A percentile compares a stretch with the other conserved stretches of the same genome.
Evolutionary conservation across 2,797 vertebrate genomes (phyloP).

Genomic region (Harpagifer antarcticus): DNA sequence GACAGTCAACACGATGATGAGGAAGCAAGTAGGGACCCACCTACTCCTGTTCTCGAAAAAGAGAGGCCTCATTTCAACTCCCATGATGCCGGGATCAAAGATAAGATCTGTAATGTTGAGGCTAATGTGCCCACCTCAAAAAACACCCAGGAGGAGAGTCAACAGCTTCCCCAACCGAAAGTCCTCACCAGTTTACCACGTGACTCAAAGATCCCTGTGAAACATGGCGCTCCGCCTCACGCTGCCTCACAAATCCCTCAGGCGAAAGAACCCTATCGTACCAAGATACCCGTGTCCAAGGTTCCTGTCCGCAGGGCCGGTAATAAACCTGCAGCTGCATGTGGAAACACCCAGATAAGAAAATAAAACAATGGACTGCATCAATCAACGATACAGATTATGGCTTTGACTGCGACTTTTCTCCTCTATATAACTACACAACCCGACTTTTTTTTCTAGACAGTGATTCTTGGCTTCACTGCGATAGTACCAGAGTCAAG

Average conservation of each 20-base stretch:
- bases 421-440: constrained; percentile 25
- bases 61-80: constrained; percentile 80
- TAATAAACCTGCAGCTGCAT: constrained; percentile 84
- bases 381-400: constrained; percentile 20
- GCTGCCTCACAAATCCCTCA: constrained; percentile 82
- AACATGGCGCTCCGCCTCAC: constrained; percentile 84
- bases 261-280: constrained; percentile 90
- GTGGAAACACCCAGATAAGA: constrained; percentile 79
- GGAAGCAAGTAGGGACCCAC: constrained; percentile 88
- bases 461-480: constrained; percentile 56
- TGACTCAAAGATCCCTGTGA: constrained; percentile 97
- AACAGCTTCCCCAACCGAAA: constrained; percentile 82
- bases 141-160: constrained; percentile 84
- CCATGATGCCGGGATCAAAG: constrained; percentile 87
- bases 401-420: constrained; percentile 48
- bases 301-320: constrained; percentile 92
- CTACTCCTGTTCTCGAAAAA: constrained; percentile 87
- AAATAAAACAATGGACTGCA: constrained; percentile 83
- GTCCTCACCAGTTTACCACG: constrained; percentile 84
- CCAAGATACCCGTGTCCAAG: constrained; percentile 97
- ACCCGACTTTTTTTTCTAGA: constrained; percentile 47
- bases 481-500: constrained; percentile 54
- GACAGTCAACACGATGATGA: constrained; percentile 87
- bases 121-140: constrained; percentile 55
- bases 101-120: constrained; percentile 79